Evolutionary conservation across 2,888 invertebrate genomes (phyloP), one percentile per base, ranked within the genome.

Genomic region (Lithophane semibrunnea): DNA sequence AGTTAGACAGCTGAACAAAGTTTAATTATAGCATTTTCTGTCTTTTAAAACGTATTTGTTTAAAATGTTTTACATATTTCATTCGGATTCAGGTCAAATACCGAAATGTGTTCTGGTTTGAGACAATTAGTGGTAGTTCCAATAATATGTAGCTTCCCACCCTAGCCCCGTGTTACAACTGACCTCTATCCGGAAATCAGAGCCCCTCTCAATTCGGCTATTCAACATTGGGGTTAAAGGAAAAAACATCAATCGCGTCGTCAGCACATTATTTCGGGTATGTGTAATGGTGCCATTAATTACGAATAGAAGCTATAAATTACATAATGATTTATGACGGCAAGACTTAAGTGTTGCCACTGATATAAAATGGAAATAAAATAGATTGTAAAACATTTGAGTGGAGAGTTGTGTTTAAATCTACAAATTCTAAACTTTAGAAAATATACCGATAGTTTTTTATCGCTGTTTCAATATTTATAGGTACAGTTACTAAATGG

Each of bases 231-330:
- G 44, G 64, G 71, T 58, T 79, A 77, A 69, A 70, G 68, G 75
- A 72, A 77, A 73, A 82, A 84, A 82, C 37, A 80, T 82, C 82
- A 76, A 65, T 73, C 72, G 65, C 63, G 47, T 58, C 74, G 74
- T 84, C 82, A 82, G 76, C 79, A 67, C 60, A 61, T 72, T 78
- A 81, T 84, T 84, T 75, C 54, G 76, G 69, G 52, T 64, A 73
- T 18, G 74, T 63, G 73, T 81, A 84, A 84, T 84, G 78, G 67
- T 47, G 76, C 74, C 76, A 79, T 84, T 84, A 80, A 84, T 84
- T 76, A 75, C 75, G 3, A 80, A 80, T 84, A 69, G 76, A 75
- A 24, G 84, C 73, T 42, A 75, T 83, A 83, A 83, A 83, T 83
- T 73, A 73, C 73, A 18, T 24, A 75, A 60, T 75, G 79, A 83